Percentiles rank a stretch among this genome's conserved stretches.
These are phyloP conservation scores for Lasioglossum lativentre DNA, from an alignment of 2,888 invertebrate species.

Conservation along the genomic window DNA sequence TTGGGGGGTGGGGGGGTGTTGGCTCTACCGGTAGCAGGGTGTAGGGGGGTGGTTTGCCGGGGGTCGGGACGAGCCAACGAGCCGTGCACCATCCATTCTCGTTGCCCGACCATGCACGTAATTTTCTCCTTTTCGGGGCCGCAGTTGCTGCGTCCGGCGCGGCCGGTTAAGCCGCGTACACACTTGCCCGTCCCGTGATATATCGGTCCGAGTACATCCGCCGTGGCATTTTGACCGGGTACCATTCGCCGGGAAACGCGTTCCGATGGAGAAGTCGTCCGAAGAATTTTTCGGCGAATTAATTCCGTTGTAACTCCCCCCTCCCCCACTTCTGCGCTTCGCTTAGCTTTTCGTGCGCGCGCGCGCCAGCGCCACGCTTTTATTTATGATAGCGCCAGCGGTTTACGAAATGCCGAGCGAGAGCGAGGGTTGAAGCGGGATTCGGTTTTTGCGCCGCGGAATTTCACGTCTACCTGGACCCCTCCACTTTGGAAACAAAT, in stretches of 20 bases:
- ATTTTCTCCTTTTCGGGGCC: conserved; percentile 47
- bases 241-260: neutral
- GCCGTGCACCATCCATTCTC: conserved; percentile 59
- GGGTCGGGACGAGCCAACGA: neutral
- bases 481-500: neutral
- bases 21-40: neutral
- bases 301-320: neutral
- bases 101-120: conserved; percentile 58
- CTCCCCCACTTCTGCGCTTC: neutral
- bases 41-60: neutral
- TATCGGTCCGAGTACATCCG: conserved; percentile 1
- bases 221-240: neutral
- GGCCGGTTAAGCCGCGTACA: conserved; percentile 22
- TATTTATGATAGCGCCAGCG: neutral
- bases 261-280: neutral
- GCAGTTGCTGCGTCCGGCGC: neutral
- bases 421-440: neutral
- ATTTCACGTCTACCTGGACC: neutral
- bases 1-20: neutral
- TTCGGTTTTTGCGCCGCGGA: neutral
- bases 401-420: neutral
- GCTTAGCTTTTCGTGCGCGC: neutral
- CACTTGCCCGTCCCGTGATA: conserved; percentile 7
- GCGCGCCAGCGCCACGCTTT: neutral
- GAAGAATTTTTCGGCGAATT: conserved; percentile 8